Conservation (phyloP, 2,113 vertebrate genomes). For the Prolemur simus region DNA sequence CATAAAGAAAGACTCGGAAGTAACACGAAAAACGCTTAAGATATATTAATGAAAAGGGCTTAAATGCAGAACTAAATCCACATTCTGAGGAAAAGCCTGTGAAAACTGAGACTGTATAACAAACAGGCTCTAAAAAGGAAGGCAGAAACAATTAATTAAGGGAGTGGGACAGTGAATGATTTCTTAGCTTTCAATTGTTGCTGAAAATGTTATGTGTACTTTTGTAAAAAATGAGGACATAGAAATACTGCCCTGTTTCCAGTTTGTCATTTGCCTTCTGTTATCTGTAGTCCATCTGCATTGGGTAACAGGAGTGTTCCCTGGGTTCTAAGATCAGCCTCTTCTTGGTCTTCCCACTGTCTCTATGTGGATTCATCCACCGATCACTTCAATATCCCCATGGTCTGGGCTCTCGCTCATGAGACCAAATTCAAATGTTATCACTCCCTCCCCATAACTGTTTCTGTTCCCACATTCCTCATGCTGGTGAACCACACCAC, state of each 20-base stretch:
- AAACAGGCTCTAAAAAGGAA: background rate
- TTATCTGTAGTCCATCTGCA: background rate
- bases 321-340: background rate
- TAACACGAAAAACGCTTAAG: background rate
- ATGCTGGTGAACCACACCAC: fast-evolving
- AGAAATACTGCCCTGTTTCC: background rate
- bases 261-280: background rate
- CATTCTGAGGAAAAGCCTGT: background rate
- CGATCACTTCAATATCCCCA: too few relatives aligned
- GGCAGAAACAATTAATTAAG: background rate
- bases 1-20: background rate
- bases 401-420: background rate
- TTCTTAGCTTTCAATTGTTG: background rate
- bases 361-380: background rate
- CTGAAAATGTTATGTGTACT: background rate
- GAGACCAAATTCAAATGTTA: background rate
- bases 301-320: fast-evolving
- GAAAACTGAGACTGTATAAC: background rate
- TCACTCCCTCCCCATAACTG: fast-evolving
- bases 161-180: fast-evolving
- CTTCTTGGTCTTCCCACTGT: background rate
- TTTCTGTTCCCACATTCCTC: background rate
- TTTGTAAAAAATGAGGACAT: background rate
- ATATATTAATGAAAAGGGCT: background rate
- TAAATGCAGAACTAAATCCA: background rate